Evolutionary conservation across 2,888 invertebrate species (phyloP).

Genomic region (Conus canariensis): DNA sequence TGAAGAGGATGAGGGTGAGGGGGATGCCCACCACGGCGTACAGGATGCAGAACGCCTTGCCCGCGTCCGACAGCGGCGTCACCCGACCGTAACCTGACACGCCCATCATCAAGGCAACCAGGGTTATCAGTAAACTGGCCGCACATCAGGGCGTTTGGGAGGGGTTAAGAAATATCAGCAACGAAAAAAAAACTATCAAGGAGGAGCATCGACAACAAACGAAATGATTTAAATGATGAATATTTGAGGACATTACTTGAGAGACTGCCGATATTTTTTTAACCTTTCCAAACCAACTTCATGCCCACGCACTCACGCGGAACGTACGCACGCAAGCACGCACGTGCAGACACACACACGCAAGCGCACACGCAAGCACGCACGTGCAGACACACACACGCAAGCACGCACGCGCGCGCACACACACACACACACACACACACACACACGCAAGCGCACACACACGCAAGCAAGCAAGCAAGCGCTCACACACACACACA

Average conservation of each 20-base stretch:
- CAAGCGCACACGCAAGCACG: neutral
- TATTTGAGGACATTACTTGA: too few relatives aligned
- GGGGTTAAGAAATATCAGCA: too few relatives aligned
- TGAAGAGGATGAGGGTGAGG: conserved; percentile 89
- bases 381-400: neutral
- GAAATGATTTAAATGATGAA: too few relatives aligned
- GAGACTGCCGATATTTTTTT: too few relatives aligned
- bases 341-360: neutral
- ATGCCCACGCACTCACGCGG: neutral
- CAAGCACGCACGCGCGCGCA: neutral
- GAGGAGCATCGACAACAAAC: too few relatives aligned
- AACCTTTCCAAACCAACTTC: neutral
- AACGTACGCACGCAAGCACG: neutral
- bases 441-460: neutral
- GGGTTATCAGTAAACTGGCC: too few relatives aligned
- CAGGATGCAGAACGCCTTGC: conserved; percentile 92
- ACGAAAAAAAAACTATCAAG: too few relatives aligned
- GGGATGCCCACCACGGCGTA: conserved; percentile 92
- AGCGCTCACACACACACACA: neutral
- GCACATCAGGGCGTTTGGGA: too few relatives aligned
- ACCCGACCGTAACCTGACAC: conserved; percentile 90
- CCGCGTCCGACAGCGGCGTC: conserved; percentile 90
- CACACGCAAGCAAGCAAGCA: neutral
- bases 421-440: conserved; percentile 4
- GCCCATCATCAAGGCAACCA: neutral